phyloP scores from a whole-genome alignment of 2,888 invertebrate genomes.

The Anthoptus insignis region DNA sequence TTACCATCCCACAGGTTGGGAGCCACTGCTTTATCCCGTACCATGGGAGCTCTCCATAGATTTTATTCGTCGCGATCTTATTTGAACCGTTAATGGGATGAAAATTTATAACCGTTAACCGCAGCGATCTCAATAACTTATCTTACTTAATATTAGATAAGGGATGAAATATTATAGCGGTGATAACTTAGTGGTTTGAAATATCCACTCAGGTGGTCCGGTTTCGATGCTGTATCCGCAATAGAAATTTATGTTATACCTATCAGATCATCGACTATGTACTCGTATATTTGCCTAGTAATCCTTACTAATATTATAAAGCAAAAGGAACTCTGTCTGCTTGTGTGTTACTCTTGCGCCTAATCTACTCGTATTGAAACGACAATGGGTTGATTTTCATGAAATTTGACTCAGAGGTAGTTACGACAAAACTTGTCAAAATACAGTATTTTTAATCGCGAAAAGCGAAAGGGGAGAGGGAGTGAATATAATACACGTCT shows the following conservation, averaged over 20 bases:
- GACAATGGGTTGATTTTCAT: too few species aligned
- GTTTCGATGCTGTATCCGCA: background rate
- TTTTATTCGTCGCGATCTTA: conserved; percentile 27
- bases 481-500: too few species aligned
- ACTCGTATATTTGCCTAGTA: too few species aligned
- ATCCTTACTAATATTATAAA: too few species aligned
- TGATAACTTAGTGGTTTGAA: background rate
- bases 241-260: background rate
- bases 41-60: conserved; percentile 19
- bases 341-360: too few species aligned
- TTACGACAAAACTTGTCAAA: too few species aligned
- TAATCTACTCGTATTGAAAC: too few species aligned
- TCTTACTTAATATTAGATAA: conserved; percentile 23
- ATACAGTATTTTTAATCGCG: too few species aligned
- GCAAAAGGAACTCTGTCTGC: too few species aligned
- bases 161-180: conserved; percentile 2
- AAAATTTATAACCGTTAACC: conserved; percentile 26
- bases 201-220: background rate
- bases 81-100: conserved; percentile 34
- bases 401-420: too few species aligned
- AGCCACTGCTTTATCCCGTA: background rate
- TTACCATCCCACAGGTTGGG: background rate
- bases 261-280: too few species aligned
- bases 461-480: too few species aligned
- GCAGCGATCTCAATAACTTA: conserved; percentile 12